These are phyloP conservation scores for Thamnaconus septentrionalis DNA, from an alignment of 2,113 vertebrate genomes.

Conservation along the genomic window DNA sequence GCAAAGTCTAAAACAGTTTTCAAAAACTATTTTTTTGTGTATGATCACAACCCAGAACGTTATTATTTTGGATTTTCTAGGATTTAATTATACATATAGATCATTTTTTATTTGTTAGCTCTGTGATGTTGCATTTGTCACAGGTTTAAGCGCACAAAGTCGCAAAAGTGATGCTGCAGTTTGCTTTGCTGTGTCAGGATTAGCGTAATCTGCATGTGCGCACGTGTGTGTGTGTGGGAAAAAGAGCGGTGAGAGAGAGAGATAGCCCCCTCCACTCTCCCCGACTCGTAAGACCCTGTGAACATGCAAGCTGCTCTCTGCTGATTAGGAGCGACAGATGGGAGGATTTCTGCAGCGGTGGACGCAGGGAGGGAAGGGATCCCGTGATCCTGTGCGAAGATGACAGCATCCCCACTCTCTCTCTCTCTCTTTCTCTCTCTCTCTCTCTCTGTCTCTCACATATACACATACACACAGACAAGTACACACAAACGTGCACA, in stretches of 20 bases:
- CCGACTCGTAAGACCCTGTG: conserved; percentile 36
- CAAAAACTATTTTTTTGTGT: too few species aligned
- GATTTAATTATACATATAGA: too few species aligned
- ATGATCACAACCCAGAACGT: too few species aligned
- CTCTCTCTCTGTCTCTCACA: neutral
- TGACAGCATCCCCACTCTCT: conserved; percentile 36
- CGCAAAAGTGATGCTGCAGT: conserved; percentile 18
- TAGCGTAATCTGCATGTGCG: conserved; percentile 39
- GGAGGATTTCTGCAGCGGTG: conserved; percentile 62
- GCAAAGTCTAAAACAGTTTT: too few species aligned
- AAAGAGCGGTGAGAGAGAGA: conserved; percentile 4
- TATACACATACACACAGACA: neutral
- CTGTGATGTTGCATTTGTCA: too few species aligned
- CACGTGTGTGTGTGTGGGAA: conserved; percentile 21
- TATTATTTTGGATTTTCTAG: too few species aligned
- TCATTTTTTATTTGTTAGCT: too few species aligned
- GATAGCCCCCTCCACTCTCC: conserved; percentile 12
- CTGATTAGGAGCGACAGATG: conserved; percentile 70
- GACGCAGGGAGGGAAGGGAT: conserved; percentile 40
- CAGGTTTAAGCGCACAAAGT: neutral
- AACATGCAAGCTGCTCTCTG: conserved; percentile 63
- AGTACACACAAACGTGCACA: conserved; percentile 20
- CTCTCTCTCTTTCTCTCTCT: conserved; percentile 1
- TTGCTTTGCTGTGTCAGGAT: conserved; percentile 51
- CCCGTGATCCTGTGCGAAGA: conserved; percentile 44